Percentiles rank a stretch among this genome's conserved stretches.
phyloP scores from a whole-genome alignment of 2,797 vertebrate species.

The Martes flavigula region DNA sequence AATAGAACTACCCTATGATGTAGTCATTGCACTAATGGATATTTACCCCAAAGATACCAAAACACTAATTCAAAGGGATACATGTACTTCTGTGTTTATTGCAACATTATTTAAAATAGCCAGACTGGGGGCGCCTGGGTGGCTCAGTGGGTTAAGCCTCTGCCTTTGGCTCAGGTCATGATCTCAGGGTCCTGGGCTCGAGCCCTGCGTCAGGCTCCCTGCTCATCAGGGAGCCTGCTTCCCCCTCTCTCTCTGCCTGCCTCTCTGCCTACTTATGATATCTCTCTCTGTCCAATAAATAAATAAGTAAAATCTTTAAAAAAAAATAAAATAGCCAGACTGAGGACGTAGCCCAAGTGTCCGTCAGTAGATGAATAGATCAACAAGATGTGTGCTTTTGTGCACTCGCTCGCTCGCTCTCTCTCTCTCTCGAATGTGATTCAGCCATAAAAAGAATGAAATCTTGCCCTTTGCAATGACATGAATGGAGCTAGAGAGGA shows the following conservation, averaged over 20 bases:
- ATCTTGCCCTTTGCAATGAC: neutral
- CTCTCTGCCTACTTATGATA: too few species aligned
- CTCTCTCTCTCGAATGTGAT: neutral
- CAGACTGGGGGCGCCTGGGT: neutral
- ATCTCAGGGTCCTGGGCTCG: too few species aligned
- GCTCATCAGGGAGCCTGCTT: too few species aligned
- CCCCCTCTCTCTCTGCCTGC: too few species aligned
- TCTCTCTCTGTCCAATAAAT: too few species aligned
- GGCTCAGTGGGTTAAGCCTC: too few species aligned
- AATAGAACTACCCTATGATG: neutral
- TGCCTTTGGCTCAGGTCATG: too few species aligned
- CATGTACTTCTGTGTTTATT: neutral
- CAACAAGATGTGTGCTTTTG: neutral
- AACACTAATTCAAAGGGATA: neutral
- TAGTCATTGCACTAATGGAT: neutral
- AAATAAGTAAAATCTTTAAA: too few species aligned
- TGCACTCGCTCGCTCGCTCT: too few species aligned
- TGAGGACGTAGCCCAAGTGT: neutral
- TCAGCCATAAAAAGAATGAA: neutral
- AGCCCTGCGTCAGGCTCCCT: too few species aligned
- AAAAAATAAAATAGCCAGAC: too few species aligned
- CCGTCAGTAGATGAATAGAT: neutral
- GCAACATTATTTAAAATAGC: neutral
- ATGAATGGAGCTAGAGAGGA: neutral
- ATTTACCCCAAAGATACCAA: neutral